These are phyloP conservation scores for Remorina albescens DNA, from an alignment of 2,797 vertebrate genomes.

Conservation along the genomic window DNA sequence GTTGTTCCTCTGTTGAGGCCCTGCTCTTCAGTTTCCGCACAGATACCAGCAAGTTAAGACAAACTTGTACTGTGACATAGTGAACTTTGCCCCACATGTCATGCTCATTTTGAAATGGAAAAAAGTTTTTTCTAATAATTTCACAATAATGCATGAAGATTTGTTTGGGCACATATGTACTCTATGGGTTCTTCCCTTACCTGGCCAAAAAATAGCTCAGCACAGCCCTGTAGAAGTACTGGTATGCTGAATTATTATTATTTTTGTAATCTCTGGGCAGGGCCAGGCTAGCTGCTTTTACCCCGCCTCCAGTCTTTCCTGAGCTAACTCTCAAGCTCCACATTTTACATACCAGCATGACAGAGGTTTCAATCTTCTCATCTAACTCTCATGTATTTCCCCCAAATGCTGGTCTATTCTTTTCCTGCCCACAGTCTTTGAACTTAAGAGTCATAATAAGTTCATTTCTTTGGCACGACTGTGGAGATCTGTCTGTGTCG, in stretches of 20 bases:
- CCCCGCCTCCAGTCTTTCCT: not conserved
- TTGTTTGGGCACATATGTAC: not conserved
- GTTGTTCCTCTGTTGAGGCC: conserved; percentile 29
- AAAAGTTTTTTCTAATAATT: not conserved
- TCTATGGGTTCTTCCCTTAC: not conserved
- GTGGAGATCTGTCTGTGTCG: not conserved
- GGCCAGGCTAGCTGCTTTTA: not conserved
- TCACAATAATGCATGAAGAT: not conserved
- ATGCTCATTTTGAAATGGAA: not conserved
- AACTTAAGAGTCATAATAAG: not conserved
- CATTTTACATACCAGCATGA: not conserved
- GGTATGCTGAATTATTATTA: not conserved
- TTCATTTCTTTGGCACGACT: not conserved
- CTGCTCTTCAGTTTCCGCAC: conserved; percentile 22
- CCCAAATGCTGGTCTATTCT: not conserved
- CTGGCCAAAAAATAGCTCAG: not conserved
- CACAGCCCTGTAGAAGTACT: not conserved
- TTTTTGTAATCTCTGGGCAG: not conserved
- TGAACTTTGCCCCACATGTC: not conserved
- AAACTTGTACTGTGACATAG: conserved; percentile 30
- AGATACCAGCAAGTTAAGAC: too few species aligned
- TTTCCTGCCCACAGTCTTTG: not conserved
- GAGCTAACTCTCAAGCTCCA: not conserved
- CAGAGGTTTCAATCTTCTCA: not conserved
- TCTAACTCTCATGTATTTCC: not conserved